These are phyloP conservation scores for Drosophila ambigua DNA, from an alignment of 1,140 invertebrate species.

Conservation along the genomic window DNA sequence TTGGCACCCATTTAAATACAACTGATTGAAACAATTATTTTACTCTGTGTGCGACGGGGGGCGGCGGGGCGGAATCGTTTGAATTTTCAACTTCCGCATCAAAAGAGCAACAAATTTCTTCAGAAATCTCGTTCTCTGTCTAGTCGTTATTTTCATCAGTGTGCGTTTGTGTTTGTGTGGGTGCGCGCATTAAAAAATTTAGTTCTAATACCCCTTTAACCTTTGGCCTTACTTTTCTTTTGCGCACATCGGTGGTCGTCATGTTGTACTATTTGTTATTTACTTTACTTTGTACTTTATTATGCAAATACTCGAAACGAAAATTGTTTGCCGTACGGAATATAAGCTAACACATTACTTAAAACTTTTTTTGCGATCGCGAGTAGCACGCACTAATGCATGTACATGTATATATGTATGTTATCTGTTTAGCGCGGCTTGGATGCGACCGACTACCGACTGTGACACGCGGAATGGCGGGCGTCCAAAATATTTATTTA, in stretches of 20 bases:
- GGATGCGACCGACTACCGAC: neutral
- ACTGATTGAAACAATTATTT: conserved; percentile 14
- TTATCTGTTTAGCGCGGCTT: conserved; percentile 16
- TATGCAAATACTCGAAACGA: conserved; percentile 43
- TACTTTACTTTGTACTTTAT: conserved; percentile 36
- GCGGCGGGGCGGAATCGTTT: neutral
- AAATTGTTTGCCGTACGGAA: neutral
- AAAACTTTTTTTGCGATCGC: neutral
- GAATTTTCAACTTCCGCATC: conserved; percentile 54
- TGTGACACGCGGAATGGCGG: conserved; percentile 23
- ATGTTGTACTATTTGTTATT: conserved; percentile 35
- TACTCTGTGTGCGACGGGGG: neutral
- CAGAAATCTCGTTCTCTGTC: neutral
- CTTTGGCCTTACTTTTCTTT: conserved; percentile 70
- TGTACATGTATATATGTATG: neutral
- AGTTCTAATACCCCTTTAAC: conserved; percentile 37
- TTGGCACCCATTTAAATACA: conserved; percentile 21
- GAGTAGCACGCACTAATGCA: conserved; percentile 16
- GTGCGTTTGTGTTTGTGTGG: conserved; percentile 7
- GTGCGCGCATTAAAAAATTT: conserved; percentile 37
- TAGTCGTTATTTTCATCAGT: neutral
- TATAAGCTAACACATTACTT: conserved; percentile 1
- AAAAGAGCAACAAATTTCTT: conserved; percentile 17
- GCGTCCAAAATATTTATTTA: conserved; percentile 33
- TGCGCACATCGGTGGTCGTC: conserved; percentile 64